Base-by-base conservation (phyloP, 2,113 vertebrate species). In the Phaethon lepturus region DNA sequence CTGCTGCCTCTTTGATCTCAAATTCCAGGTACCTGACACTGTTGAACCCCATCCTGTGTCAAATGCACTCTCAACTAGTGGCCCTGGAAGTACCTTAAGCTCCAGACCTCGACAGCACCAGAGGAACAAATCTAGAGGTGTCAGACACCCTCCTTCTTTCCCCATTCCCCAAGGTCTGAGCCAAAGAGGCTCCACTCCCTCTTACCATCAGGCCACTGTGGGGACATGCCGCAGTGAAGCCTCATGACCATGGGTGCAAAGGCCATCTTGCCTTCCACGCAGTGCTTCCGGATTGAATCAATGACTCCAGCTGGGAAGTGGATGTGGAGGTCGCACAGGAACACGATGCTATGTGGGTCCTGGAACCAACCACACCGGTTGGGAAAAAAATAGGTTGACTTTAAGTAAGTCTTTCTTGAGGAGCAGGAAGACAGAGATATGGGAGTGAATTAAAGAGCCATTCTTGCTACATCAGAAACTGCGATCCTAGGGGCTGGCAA, bases 241-340 rank as follows among this genome's bases (percentile, higher is more conserved):
- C 99, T 98, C 98, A 99, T 97, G 78, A 99, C 98, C 80, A 99
- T 98, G 44, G 99, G 99, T 42, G 99, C 99, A 0, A 99, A 99
- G 31, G 98, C 99, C 99, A 99, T 99, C 97, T 98, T 98, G 88
- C 99, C 99, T 95, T 99, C 99, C 90, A 99, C 98, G 2, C 99
- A 99, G 97, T 99, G 99, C 87, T 99, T 99, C 96, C 99, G 98
- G 92, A 99, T 98, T 3, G 97, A 97, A 42, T 99, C 99, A 0
- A 99, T 98, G 86, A 99, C 95, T 28, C 98, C 98, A 17, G 98
- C 79, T 3, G 99, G 99, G 89, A 99, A 99, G 93, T 99, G 98
- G 96, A 99, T 99, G 97, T 99, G 99, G 26, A 99, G 99, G 96
- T 99, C 99, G 19, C 99, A 99, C n/a, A 99, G 99, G 97, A 99